Evolutionary conservation across 2,113 vertebrate genomes (phyloP), one percentile per base, ranked within the genome.

Genomic region (Tupaia tana): DNA sequence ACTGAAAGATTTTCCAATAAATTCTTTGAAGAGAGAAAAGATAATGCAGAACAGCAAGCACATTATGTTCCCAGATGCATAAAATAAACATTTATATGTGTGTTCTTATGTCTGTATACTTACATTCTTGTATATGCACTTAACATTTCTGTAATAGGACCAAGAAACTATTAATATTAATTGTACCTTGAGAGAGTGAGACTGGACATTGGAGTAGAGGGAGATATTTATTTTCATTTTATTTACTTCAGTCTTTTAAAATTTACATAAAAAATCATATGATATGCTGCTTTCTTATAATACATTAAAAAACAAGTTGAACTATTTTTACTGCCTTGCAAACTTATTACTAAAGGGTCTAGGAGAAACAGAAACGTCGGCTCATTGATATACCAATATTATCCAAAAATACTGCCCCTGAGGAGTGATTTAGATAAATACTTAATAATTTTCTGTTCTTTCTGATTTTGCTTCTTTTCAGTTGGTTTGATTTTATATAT

Each of bases 361-460:
- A 29, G 54, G 34, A 63, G 94, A 86, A 3, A 74, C 16, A 90
- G 13, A 70, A 54, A 70, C 7, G 56, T 43, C 67, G 7, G 12
- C 70, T 90, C 58, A 69, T 34, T 63, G 43, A 24, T 61, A 58
- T 27, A 16, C 22, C 89, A 71, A 81, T 89, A 29, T 89, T 96
- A 82, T 86, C 91, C 22, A 63, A 81, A 73, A n/a, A 77, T 0
- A 34, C 7, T 64, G n/a, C 67, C 8, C 24, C 43, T 19, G 15
- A 29, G n/a, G 29, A 54, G 84, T 90, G 58, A 74, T 10, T 71
- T 86, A 86, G 29, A 10, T 73, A 93, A 82, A 70, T 86, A 52
- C 34, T 31, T 95, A 54, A 77, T 84, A 64, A 67, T 71, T 61
- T 96, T 95, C 71, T 89, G 11, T 74, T 89, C 15, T 91, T 7